Percentiles rank a stretch among this genome's conserved stretches.
These are phyloP conservation scores for Glyphotaelius pellucidus DNA, from an alignment of 2,888 invertebrate genomes.

Conservation along the genomic window DNA sequence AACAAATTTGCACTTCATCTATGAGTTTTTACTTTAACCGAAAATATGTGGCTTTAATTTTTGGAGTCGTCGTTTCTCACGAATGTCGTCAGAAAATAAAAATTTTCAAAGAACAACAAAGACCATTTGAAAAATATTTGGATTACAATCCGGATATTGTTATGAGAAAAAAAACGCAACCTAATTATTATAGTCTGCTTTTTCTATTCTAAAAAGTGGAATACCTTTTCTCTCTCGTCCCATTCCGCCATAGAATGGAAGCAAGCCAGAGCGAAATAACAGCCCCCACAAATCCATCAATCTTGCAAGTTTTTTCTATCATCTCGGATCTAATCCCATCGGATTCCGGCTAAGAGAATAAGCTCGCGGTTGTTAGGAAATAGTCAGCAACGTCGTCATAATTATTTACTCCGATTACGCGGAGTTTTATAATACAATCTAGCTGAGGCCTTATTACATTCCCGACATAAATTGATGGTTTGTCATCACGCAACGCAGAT, in stretches of 20 bases:
- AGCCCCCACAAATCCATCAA: not conserved
- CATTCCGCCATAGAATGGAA: not conserved
- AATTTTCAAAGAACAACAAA: too few relatives aligned
- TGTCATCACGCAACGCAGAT: constrained; percentile 36
- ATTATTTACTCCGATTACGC: constrained; percentile 12
- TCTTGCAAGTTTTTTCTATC: constrained; percentile 15
- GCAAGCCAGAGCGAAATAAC: constrained; percentile 10
- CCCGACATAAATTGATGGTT: constrained; percentile 29
- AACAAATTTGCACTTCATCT: constrained; percentile 32
- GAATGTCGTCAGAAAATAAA: not conserved
- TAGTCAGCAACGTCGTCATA: constrained; percentile 1
- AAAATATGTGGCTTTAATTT: not conserved
- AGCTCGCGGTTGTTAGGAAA: not conserved
- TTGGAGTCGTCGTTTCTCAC: not conserved
- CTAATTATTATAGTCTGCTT: not conserved
- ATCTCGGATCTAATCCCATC: constrained; percentile 27
- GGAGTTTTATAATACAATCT: constrained; percentile 8
- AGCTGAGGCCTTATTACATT: constrained; percentile 5
- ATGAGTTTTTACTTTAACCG: constrained; percentile 5
- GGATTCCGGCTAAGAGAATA: constrained; percentile 31
- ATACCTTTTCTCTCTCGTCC: not conserved
- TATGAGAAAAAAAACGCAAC: not conserved
- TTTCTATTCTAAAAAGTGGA: not conserved
- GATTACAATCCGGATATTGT: too few relatives aligned
- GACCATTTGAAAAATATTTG: too few relatives aligned